Percentiles rank a stretch among this genome's conserved stretches.
Evolutionary conservation across 2,113 vertebrate genomes (phyloP).

Genomic region (Rattus rattus): DNA sequence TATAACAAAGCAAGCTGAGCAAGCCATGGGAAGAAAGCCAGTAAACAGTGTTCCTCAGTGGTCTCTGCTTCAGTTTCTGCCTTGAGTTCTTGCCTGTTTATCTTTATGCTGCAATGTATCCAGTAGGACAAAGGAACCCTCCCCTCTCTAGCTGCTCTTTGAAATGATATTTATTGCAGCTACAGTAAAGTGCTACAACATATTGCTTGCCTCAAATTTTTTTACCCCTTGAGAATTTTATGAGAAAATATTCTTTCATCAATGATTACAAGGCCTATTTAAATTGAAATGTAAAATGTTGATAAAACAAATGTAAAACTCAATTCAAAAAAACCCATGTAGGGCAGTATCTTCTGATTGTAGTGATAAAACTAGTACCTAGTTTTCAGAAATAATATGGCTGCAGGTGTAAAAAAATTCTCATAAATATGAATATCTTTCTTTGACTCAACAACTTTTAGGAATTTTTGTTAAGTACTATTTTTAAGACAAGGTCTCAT

Average conservation of each 20-base stretch:
- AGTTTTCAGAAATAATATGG: background rate
- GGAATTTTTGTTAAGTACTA: background rate
- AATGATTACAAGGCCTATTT: background rate
- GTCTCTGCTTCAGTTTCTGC: background rate
- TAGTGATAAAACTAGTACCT: background rate
- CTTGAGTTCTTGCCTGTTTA: background rate
- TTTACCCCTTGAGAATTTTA: background rate
- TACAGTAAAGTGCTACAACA: background rate
- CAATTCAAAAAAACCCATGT: background rate
- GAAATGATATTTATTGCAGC: background rate
- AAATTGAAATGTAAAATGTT: background rate
- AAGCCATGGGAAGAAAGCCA: background rate
- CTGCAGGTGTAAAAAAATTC: background rate
- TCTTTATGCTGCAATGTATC: background rate
- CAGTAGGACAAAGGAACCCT: background rate
- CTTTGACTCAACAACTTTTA: background rate
- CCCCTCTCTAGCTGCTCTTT: background rate
- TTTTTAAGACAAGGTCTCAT: background rate
- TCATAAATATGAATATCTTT: background rate
- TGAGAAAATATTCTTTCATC: background rate
- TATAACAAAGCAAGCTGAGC: background rate
- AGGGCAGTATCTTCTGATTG: background rate
- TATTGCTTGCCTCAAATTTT: background rate
- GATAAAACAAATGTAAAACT: background rate
- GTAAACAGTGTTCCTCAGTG: background rate